Base-by-base conservation (phyloP, 1,140 invertebrate species). In the Lucilia sericata region DNA sequence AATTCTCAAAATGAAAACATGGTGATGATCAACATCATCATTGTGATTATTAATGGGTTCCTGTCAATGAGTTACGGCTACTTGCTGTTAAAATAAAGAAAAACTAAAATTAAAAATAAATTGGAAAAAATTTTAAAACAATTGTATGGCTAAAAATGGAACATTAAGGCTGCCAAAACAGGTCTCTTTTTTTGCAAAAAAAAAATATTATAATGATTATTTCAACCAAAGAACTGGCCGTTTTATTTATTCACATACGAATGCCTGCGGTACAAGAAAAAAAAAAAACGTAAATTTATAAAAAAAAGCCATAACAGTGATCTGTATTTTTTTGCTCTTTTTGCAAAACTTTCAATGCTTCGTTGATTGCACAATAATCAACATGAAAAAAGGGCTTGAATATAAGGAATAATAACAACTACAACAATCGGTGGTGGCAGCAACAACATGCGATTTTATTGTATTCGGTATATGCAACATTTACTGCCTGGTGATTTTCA, bases 281-380 rank as follows among this genome's bases (percentile, higher is more conserved):
- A 60, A 60, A 60, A 60, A 60, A 60, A 60, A 60, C 17, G 4
- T 9, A 60, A 60, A 60, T 36, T 36, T 36, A 36, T 36, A n/a
- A n/a, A n/a, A 42, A 42, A 42, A 7, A 42, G 14, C 55, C 65
- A 70, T 70, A 70, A 70, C n/a, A 70, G 65, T 70, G 60, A 70
- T 70, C 65, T 21, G 65, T 70, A 21, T 49, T 55, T 42, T 42
- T 82, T 30, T 42, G 42, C 19, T 49, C 2, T 21, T 55, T 75
- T 75, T 55, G 74, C 5, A 51, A 75, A 75, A 78, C 30, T 49
- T 83, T 83, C 82, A 83, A 74, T 83, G 82, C 82, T 83, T 83
- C 82, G 82, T 30, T 83, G 82, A 83, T 83, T 83, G 82, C 82
- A 83, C 82, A 76, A 83, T 74, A 75, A n/a, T 83, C 42, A n/a